Percentiles rank a stretch among this genome's conserved stretches.
Conservation (phyloP, 92 coral and sea anemone species). For the Porites divaricata region DNA sequence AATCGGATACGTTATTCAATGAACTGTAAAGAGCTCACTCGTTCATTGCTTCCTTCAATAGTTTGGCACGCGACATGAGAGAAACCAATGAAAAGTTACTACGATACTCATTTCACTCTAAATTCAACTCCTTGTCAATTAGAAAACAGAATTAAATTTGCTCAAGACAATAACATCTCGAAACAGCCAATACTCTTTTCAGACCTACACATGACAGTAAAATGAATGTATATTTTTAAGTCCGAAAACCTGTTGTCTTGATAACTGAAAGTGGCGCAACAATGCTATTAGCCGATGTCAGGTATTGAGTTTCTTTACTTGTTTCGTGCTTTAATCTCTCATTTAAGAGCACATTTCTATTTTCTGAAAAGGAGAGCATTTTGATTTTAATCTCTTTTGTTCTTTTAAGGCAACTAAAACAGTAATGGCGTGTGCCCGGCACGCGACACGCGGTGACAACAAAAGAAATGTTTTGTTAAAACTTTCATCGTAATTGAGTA, state of each 20-base stretch:
- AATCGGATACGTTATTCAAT: conserved; percentile 1
- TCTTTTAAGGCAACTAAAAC: not conserved
- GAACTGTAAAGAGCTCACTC: not conserved
- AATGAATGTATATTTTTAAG: not conserved
- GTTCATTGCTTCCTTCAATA: conserved; percentile 21
- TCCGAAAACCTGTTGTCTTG: not conserved
- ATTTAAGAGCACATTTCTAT: not conserved
- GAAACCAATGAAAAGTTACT: conserved; percentile 9
- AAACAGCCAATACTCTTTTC: not conserved
- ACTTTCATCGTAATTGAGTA: not conserved
- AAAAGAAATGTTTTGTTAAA: conserved; percentile 26
- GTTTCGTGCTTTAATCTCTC: conserved; percentile 8
- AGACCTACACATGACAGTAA: not conserved
- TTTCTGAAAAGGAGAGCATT: conserved; percentile 8
- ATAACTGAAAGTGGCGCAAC: not conserved
- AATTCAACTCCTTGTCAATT: not conserved
- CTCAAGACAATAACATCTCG: not conserved
- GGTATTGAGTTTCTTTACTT: not conserved
- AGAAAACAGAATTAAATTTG: not conserved
- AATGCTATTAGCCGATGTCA: not conserved
- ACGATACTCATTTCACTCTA: not conserved
- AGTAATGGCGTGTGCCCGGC: conserved; percentile 17
- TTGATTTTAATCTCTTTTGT: conserved; percentile 16
- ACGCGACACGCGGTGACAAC: conserved; percentile 36
- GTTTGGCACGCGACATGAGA: conserved; percentile 50